Evolutionary conservation across 2,113 vertebrate species (phyloP), one percentile per base, ranked within the genome.

Genomic region (Carollia perspicillata): DNA sequence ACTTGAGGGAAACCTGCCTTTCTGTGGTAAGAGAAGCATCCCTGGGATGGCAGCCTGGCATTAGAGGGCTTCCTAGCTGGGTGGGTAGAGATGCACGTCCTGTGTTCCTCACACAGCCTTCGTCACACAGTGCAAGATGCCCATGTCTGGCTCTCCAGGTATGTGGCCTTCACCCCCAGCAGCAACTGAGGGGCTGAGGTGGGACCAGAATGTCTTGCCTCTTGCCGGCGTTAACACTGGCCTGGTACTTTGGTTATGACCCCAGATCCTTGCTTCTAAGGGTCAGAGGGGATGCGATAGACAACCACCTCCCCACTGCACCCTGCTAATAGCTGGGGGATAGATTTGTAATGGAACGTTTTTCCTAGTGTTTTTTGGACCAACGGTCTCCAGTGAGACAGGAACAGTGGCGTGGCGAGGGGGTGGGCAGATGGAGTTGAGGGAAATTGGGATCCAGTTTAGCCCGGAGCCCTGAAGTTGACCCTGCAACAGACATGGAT

Each of bases 231-330:
- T 80, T 49, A 74, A 35, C 18, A n/a, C 53, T 28, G 17, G 47
- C 8, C 40, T 53, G 11, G 23, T 60, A 5, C 89, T 44, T 78
- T 78, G 42, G 26, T 71, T 78, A 80, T 0, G 0, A 51, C 37
- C 44, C 37, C 22, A 63, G 77, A 6, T 44, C 7, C 22, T 78
- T 40, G 18, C 65, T 85, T 44, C 80, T 22, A 26, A 63, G 84
- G 60, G 74, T 69, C 77, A 88, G 66, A 81, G 53, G n/a, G 28
- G 18, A 28, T 33, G 5, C 5, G 2, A 30, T 28, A 66, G 66
- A 60, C n/a, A 63, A 2, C 8, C 6, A 2, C 5, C 6, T 3
- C 6, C 17, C 28, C 66, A 35, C 17, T 2, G 0, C 12, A 37
- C 58, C 55, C 47, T 28, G 4, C 58, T 72, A 23, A 33, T 17